These are phyloP conservation scores for Spisula solida DNA, from an alignment of 2,888 invertebrate genomes.

Conservation along the genomic window DNA sequence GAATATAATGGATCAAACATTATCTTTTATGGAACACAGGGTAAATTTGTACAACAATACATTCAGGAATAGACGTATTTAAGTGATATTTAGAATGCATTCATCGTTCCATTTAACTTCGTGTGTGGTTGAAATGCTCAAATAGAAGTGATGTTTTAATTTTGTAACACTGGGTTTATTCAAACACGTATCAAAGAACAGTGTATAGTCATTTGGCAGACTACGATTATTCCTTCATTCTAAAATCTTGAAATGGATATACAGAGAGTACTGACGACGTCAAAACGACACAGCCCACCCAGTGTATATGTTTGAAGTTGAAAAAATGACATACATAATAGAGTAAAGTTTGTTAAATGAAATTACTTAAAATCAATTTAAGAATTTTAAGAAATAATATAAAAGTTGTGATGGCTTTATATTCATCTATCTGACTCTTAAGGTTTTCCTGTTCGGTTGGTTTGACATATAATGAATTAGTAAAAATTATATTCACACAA, in stretches of 20 bases:
- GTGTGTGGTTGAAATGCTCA: conserved; percentile 63
- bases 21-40: conserved; percentile 22
- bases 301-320: conserved; percentile 37
- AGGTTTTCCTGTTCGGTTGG: not conserved
- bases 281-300: conserved; percentile 38
- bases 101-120: conserved; percentile 55
- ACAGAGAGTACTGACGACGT: conserved; percentile 20
- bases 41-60: conserved; percentile 41
- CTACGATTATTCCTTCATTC: conserved; percentile 29
- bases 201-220: conserved; percentile 46
- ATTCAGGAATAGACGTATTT: conserved; percentile 39
- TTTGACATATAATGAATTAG: not conserved
- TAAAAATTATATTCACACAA: not conserved
- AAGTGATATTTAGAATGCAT: conserved; percentile 42
- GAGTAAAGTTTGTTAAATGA: conserved; percentile 9
- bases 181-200: conserved; percentile 52
- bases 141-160: conserved; percentile 55
- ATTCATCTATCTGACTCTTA: not conserved
- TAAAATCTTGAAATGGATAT: conserved; percentile 56
- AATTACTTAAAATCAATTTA: conserved; percentile 25
- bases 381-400: not conserved
- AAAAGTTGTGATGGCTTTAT: conserved; percentile 24
- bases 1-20: conserved; percentile 62
- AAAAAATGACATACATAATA: conserved; percentile 1
- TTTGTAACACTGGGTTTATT: conserved; percentile 59